Conservation (phyloP, 92 coral and sea anemone genomes). For the Epizoanthus rinbou region DNA sequence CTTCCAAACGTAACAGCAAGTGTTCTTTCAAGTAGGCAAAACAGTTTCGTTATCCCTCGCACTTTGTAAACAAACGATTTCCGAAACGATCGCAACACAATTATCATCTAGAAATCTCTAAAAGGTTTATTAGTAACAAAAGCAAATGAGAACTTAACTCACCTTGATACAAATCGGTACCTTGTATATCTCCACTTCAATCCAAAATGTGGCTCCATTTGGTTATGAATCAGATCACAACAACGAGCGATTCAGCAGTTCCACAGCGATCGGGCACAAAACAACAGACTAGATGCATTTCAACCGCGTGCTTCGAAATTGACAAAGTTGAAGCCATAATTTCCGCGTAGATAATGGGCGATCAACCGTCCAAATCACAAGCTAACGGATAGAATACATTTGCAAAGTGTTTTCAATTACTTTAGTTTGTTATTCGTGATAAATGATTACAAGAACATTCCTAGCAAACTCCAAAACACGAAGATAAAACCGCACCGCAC, state of each 20-base stretch:
- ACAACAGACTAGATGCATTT: not conserved
- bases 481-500: not conserved
- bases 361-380: not conserved
- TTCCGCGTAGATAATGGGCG: not conserved
- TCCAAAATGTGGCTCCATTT: slow-evolving; percentile 9
- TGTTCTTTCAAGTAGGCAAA: too few species aligned
- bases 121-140: not conserved
- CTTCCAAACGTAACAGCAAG: too few species aligned
- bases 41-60: too few species aligned
- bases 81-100: too few species aligned
- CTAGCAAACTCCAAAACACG: not conserved
- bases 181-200: not conserved
- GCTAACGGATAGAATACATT: not conserved
- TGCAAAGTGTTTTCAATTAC: not conserved
- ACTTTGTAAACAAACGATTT: too few species aligned
- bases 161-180: not conserved
- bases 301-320: not conserved
- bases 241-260: not conserved
- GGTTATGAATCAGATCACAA: not conserved
- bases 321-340: not conserved
- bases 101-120: too few species aligned
- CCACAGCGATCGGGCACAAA: not conserved
- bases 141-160: not conserved
- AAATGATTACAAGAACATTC: not conserved
- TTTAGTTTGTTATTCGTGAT: not conserved